Evolutionary conservation across 2,888 invertebrate species (phyloP).

Genomic region (Uropetala carovei): DNA sequence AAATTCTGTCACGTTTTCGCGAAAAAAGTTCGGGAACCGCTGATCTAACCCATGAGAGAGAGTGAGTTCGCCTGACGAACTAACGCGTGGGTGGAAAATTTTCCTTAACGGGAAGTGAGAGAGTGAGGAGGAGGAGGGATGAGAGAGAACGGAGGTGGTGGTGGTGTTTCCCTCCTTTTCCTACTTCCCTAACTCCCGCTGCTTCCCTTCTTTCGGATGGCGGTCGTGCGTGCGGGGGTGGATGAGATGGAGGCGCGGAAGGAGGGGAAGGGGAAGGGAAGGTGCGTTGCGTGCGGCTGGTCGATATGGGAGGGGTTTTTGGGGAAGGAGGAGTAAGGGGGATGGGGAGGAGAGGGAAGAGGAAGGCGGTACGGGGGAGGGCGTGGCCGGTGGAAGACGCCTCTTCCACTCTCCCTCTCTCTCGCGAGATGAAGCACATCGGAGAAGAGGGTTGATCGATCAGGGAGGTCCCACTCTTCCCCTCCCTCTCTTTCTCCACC

Average conservation of each 20-base stretch:
- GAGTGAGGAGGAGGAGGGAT: neutral
- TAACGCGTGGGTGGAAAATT: constrained; percentile 51
- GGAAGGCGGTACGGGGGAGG: constrained; percentile 1
- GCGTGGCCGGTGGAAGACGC: constrained; percentile 54
- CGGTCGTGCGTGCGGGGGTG: constrained; percentile 13
- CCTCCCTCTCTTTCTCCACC: neutral
- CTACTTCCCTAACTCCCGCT: neutral
- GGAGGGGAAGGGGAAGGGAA: neutral
- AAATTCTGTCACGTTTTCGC: too few relatives aligned
- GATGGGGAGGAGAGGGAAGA: too few relatives aligned
- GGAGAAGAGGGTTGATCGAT: constrained; percentile 40
- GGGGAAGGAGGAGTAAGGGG: neutral
- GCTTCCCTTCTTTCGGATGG: constrained; percentile 27
- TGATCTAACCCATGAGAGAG: neutral
- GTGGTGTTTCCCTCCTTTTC: neutral
- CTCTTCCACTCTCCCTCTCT: constrained; percentile 5
- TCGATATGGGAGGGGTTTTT: constrained; percentile 37
- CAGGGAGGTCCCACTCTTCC: neutral
- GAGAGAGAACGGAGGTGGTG: neutral
- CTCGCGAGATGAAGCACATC: neutral
- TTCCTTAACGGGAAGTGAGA: neutral
- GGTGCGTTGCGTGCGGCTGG: constrained; percentile 49
- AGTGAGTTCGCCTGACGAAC: neutral
- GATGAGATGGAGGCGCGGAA: too few relatives aligned
- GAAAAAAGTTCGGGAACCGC: too few relatives aligned